Evolutionary conservation across 2,113 vertebrate species (phyloP), one percentile per base, ranked within the genome.

Genomic region (Noturus placidus): DNA sequence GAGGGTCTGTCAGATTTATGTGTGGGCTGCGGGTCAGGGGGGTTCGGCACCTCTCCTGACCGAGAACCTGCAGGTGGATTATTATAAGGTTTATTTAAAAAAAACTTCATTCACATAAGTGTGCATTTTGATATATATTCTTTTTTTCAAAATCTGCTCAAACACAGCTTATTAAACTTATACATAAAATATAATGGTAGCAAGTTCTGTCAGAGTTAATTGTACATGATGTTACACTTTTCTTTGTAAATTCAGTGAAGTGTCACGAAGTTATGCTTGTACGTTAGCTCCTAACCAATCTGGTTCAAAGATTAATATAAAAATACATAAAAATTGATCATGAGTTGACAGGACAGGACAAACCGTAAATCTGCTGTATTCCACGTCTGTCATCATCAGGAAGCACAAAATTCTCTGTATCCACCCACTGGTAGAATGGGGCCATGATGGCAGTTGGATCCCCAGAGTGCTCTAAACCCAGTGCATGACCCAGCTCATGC

Each of bases 391-490:
- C 97, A 5, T 98, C 97, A 0, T 96, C 96, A 0, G 97, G 97
- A 27, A 98, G 92, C 81, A 96, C 94, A 17, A 97, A 98, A 93
- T 97, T 97, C 85, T 97, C 96, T 0, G 96, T 97, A 61, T 98
- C 97, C 93, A 98, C 97, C 97, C 97, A 98, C 89, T 97, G 97
- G 93, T 98, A 98, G 92, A 97, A 98, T 1, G 97, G 97, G 0
- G 97, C 97, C 97, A 98, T 98, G 93, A 98, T 97, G 92, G 97
- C 97, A 0, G 96, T 95, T 0, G 97, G 97, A 78, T 97, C 93
- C 1, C 95, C 96, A 25, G 97, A 97, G 91, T 98, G 97, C 89
- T 98, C 97, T 33, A 98, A 94, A 61, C 97, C 97, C 84, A 98
- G 91, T 42, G 97, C 97, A 2, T 98, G 97, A 81, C 97, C 97